Evolutionary conservation across 2,797 vertebrate species (phyloP), one percentile per base, ranked within the genome.

Genomic region (Gobio occitaniae): DNA sequence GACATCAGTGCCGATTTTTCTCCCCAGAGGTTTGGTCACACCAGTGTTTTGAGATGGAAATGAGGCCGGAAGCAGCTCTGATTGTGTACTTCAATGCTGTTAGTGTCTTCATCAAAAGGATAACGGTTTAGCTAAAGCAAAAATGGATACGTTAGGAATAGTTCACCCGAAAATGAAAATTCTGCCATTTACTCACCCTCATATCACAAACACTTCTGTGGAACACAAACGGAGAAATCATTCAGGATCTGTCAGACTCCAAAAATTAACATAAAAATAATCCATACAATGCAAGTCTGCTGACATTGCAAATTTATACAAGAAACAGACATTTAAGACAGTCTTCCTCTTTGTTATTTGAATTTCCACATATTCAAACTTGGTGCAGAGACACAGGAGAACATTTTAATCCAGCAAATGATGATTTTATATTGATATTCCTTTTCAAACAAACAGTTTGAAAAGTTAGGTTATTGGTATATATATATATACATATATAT

Each of bases 1-100:
- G 89, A 88, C 86, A 91, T 89, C 85, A 86, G 84, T 77, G 88
- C 89, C 89, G 90, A 89, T 84, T 91, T 91, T 93, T 89, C 87
- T 93, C 89, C 91, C 91, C 65, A 54, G 85, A 87, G 91, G 89
- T 91, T 89, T 90, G 84, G 86, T 88, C 89, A 90, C 74, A 78
- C 63, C 38, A 70, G 81, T 69, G 78, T 84, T 84, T 78, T 86
- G 52, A 74, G 65, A 83, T 80, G 76, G 66, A 83, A 83, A 80
- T 80, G 38, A 76, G 65, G 50, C 66, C 41, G 68, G 52, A 84
- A 71, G 66, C 76, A 79, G 21, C 69, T 68, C 56, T 86, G 47
- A 79, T 32, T 65, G 70, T 79, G 47, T 74, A 56, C 68, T 50
- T 79, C 86, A 86, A 10, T 80, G 32, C 70, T 78, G 70, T 61